Base-by-base conservation (phyloP, 1,140 invertebrate species). In the Helicoverpa armigera region DNA sequence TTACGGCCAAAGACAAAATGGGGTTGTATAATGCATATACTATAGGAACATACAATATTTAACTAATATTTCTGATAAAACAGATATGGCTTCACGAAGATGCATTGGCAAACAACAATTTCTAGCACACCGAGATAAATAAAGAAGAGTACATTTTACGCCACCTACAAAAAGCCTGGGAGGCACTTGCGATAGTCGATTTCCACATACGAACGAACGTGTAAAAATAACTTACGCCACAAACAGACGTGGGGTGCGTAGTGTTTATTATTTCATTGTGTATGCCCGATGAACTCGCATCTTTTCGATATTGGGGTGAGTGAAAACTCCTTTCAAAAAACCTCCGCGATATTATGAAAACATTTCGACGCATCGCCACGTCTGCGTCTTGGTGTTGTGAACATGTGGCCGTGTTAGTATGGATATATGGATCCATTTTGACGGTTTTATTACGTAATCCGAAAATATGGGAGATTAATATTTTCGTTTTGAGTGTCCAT, bases 211-310 rank as follows among this genome's bases (percentile, higher is more conserved):
- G n/a, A 54, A 43, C 29, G 48, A 23, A n/a, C 53, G 54, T 79
- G 63, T 79, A 79, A 79, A 74, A 79, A 70, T 79, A 79, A 43
- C 60, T 51, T 54, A 77, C 67, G 75, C 51, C 75, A 67, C 14
- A 18, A 77, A 65, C 75, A 54, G 65, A 63, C 61, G 75, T 76
- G 56, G 77, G 67, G 56, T 48, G 13, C 56, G 82, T 73, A 78
- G 67, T 82, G 77, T 86, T 82, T 83, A 83, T 83, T 82, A 83
- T 85, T 82, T 83, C 81, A 82, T 85, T 83, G 81, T 83, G 70
- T 60, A 43, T 77, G 67, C 54, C n/a, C 73, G 63, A 80, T 80
- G 78, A 74, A 80, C 81, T 77, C 75, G 48, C 75, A 77, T 69
- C 73, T 53, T 75, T 70, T 67, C 61, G 54, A 73, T 76, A 74